Percentiles rank a stretch among this genome's conserved stretches.
phyloP scores from a whole-genome alignment of 2,113 vertebrate species.

The Spea bombifrons region DNA sequence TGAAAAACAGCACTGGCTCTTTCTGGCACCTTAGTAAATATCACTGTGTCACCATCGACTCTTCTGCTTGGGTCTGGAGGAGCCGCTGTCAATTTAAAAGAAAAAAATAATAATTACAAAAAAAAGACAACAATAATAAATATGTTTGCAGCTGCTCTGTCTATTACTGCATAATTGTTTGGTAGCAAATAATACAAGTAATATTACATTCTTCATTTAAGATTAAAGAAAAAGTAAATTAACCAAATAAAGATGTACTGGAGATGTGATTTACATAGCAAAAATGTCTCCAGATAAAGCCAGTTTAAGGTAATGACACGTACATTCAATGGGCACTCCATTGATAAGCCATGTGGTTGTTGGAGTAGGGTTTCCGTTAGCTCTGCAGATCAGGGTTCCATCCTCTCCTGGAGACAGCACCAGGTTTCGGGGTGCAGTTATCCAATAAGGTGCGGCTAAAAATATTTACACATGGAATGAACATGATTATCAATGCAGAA shows the following conservation, averaged over 20 bases:
- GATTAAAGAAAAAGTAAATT: too few relatives aligned
- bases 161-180: too few relatives aligned
- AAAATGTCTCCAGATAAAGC: too few relatives aligned
- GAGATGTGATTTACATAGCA: too few relatives aligned
- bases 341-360: conserved; percentile 85
- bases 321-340: conserved; percentile 62
- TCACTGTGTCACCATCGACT: conserved; percentile 88
- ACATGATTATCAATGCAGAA: conserved; percentile 43
- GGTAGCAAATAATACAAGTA: too few relatives aligned
- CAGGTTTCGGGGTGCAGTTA: conserved; percentile 82
- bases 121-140: too few relatives aligned
- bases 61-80: conserved; percentile 82
- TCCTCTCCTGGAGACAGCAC: conserved; percentile 87
- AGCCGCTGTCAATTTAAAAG: conserved; percentile 71
- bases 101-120: neutral
- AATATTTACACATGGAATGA: conserved; percentile 23
- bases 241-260: too few relatives aligned
- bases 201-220: too few relatives aligned
- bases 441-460: conserved; percentile 94
- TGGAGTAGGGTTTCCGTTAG: conserved; percentile 87
- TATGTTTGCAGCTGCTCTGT: too few relatives aligned
- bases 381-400: conserved; percentile 83
- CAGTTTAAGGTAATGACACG: neutral
- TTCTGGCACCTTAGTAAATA: conserved; percentile 83
- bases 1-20: conserved; percentile 92